Evolutionary conservation across 2,888 invertebrate species (phyloP).

Genomic region (Oeneis ivallda): DNA sequence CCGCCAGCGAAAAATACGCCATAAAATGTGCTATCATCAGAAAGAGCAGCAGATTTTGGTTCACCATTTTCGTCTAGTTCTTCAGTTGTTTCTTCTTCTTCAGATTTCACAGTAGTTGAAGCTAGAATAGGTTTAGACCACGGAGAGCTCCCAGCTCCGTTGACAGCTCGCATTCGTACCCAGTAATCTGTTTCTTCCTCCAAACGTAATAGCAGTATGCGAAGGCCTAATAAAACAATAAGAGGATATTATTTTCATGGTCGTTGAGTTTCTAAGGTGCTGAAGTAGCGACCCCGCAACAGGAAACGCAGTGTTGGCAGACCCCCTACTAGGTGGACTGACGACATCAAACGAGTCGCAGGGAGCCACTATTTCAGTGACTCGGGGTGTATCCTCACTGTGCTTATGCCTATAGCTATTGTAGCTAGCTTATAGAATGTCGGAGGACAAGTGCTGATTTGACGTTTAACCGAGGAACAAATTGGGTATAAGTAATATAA

Average conservation of each 20-base stretch:
- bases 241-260: not conserved
- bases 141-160: conserved; percentile 55
- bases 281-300: too few species aligned
- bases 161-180: conserved; percentile 54
- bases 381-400: too few species aligned
- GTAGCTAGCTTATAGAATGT: too few species aligned
- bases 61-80: conserved; percentile 26
- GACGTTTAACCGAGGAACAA: too few species aligned
- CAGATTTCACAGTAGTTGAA: conserved; percentile 41
- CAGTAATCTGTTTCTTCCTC: conserved; percentile 57
- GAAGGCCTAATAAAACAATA: conserved; percentile 44
- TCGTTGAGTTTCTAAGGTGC: too few species aligned
- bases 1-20: conserved; percentile 64
- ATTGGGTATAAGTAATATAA: too few species aligned
- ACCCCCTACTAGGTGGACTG: too few species aligned
- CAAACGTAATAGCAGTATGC: conserved; percentile 45
- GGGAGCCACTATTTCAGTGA: too few species aligned
- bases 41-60: conserved; percentile 31
- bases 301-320: too few species aligned
- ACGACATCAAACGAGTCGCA: too few species aligned
- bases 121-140: conserved; percentile 55
- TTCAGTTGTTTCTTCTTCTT: conserved; percentile 23
- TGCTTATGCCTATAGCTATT: too few species aligned
- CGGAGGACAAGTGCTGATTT: too few species aligned
- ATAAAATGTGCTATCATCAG: conserved; percentile 52